Evolutionary conservation across 2,797 vertebrate species (phyloP).

Genomic region (Dallia pectoralis): DNA sequence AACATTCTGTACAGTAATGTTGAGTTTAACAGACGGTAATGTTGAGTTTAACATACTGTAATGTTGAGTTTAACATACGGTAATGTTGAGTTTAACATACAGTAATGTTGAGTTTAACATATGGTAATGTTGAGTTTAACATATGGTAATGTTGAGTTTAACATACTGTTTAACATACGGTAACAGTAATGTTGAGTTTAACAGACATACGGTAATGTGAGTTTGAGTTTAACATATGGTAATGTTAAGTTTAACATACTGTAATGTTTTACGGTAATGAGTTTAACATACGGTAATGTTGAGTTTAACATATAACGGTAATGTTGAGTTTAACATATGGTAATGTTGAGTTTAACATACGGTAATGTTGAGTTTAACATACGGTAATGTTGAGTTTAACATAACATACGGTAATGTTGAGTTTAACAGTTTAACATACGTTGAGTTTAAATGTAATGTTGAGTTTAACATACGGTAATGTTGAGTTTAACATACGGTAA

Average conservation of each 20-base stretch:
- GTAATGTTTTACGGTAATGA: too few species aligned
- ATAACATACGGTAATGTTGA: not conserved
- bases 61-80: not conserved
- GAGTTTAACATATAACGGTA: accelerated
- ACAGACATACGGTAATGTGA: too few species aligned
- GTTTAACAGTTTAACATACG: too few species aligned
- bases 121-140: too few species aligned
- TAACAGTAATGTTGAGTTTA: not conserved
- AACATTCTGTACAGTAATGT: too few species aligned
- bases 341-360: too few species aligned
- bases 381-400: too few species aligned
- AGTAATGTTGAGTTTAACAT: not conserved
- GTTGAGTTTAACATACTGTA: too few species aligned
- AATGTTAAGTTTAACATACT: not conserved
- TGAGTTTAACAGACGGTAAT: not conserved
- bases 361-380: not conserved
- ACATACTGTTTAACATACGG: too few species aligned
- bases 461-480: not conserved
- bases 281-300: too few species aligned
- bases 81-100: not conserved
- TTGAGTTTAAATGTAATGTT: not conserved
- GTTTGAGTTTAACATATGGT: too few species aligned
- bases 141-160: not conserved
- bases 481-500: too few species aligned
- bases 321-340: not conserved